Base-by-base conservation (phyloP, 2,888 invertebrate genomes). In the Sarcophaga rosellei region DNA sequence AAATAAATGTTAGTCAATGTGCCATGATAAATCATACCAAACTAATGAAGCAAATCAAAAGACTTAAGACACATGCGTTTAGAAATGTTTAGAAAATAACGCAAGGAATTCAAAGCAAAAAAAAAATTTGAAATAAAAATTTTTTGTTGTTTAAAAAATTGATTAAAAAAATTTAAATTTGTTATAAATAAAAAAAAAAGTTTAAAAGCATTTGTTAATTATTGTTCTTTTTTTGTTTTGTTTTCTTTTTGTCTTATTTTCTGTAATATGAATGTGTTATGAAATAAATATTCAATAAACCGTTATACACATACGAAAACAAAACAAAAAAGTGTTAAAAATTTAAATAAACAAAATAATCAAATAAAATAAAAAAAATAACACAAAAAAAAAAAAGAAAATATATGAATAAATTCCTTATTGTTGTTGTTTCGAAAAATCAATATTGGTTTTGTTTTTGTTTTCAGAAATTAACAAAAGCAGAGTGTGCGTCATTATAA, bases 31-130 rank as follows among this genome's bases (percentile, higher is more conserved):
- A 61, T 3, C 3, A 65, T 62, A 84, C 59, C 20, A 44, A 44
- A 66, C 35, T 23, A 69, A 53, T 47, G 65, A 84, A 81, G 78
- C 78, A 63, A 84, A 84, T 78, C 84, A 63, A 84, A 84, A 87
- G 87, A 87, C 62, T 84, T 78, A 81, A 84, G 87, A 74, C 62
- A 79, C 53, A 53, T 15, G 17, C 53, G 17, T 53, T 12, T 53
- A 35, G 25, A 25, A 25, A 15, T 47, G 12, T 47, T 47, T 12
- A 47, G 4, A 4, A 17, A 53, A 12, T 53, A 15, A 53, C 1
- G 17, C 15, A 12, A 3, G 15, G 3, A 53, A 53, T 53, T 72
- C 59, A 59, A 72, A 2, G 35, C 1, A 20, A 61, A n/a, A 59
- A 23, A 11, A 61, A 15, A 0, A n/a, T n/a, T n/a, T n/a, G 63